These are phyloP conservation scores for Stercorarius parasiticus DNA, from an alignment of 2,113 vertebrate genomes.

Conservation along the genomic window DNA sequence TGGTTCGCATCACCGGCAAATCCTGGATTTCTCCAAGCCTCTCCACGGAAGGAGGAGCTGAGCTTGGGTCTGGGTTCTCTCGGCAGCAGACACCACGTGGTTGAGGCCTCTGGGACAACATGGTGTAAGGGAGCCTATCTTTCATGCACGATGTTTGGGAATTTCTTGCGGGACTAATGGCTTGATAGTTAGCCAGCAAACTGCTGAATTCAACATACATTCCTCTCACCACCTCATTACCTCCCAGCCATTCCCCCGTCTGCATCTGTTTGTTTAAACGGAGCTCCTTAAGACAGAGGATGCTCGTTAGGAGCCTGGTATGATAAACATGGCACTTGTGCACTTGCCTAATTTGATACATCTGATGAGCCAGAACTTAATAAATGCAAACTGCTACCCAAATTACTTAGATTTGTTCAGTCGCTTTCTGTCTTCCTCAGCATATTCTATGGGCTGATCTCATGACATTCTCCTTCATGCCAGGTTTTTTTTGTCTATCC, in stretches of 20 bases:
- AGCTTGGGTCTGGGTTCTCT: background rate
- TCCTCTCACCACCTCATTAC: conserved; percentile 48
- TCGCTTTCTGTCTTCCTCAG: conserved; percentile 50
- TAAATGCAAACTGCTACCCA: conserved; percentile 40
- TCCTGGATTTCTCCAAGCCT: background rate
- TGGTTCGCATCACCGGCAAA: background rate
- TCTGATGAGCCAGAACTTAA: conserved; percentile 56
- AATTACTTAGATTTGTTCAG: conserved; percentile 32
- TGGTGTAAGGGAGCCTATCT: background rate
- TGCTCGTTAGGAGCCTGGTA: background rate
- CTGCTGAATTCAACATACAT: background rate
- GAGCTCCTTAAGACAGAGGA: background rate
- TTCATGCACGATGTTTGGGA: background rate
- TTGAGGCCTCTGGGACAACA: background rate
- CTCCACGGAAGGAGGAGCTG: background rate
- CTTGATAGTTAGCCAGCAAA: background rate
- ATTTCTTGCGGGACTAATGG: background rate
- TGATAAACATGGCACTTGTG: conserved; percentile 11
- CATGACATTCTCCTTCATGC: conserved; percentile 20
- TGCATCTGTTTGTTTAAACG: background rate
- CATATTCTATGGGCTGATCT: conserved; percentile 46
- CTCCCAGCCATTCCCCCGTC: background rate
- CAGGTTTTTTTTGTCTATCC: conserved; percentile 29
- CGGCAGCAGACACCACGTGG: background rate
- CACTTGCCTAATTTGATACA: conserved; percentile 17